Base-by-base conservation (phyloP, 2,888 invertebrate species). In the Ophion ventricosus region DNA sequence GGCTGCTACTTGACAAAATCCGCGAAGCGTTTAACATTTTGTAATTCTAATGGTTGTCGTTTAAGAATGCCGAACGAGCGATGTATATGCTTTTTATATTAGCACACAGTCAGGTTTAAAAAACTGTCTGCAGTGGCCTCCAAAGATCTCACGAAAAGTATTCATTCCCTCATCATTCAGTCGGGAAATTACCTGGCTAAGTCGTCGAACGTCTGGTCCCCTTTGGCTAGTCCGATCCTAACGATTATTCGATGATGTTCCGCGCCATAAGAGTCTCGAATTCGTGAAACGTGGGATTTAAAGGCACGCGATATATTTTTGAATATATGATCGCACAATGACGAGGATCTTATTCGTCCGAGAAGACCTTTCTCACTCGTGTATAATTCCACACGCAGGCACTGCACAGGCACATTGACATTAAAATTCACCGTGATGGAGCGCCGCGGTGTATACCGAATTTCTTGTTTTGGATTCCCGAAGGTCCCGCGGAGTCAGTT, bases 191-290 rank as follows among this genome's bases (percentile, higher is more conserved):
- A 49, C 49, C 1, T 49, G 14, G 49, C 49, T 17, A 17, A 49
- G 49, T 49, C 17, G 14, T 49, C 14, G 7, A 70, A 23, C 20
- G 63, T 61, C 40, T 29, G 43, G 29, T 35, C 0, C 11, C 20
- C 35, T 10, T 35, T 20, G 35, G 35, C 35, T 35, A 40, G 29
- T 20, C 23, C n/a, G n/a, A 72, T 29, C 29, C 40, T 67, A 49
- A 76, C 66, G 70, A 35, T 76, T 49, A 59, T 79, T 80, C 59
- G 76, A 83, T 76, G 59, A 25, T 72, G 40, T 73, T 43, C n/a
- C 23, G 40, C 25, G 14, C 35, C 35, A 23, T 35, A 29, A 73
- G 43, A 73, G 61, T 43, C 43, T 25, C 43, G 40, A 25, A 14
- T 59, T 25, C 8, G 23, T 73, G 25, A 40, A 73, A 61, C 73